These are phyloP conservation scores for Xerus inauris DNA, from an alignment of 2,113 vertebrate species.

Conservation along the genomic window DNA sequence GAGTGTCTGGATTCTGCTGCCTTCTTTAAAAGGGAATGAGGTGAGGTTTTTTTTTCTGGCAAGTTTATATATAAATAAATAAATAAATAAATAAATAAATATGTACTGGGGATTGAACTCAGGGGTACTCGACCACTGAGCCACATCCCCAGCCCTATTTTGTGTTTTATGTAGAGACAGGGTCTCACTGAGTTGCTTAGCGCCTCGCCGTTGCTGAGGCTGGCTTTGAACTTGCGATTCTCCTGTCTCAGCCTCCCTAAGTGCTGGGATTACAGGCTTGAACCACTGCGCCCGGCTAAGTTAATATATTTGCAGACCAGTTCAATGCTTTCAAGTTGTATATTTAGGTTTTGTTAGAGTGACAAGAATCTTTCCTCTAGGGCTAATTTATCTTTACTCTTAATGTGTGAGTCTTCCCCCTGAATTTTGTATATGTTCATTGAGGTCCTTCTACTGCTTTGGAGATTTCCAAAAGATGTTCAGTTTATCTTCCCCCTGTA, in stretches of 20 bases:
- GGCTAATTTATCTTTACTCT: neutral
- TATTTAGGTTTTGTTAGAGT: neutral
- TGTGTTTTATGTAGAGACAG: too few species aligned
- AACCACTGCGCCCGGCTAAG: too few species aligned
- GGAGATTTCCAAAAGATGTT: neutral
- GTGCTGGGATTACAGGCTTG: too few species aligned
- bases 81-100: too few species aligned
- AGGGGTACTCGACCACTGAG: too few species aligned
- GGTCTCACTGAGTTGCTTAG: too few species aligned
- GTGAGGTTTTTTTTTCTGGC: neutral
- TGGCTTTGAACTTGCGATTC: too few species aligned
- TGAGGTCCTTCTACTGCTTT: neutral
- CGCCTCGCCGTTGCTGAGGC: too few species aligned
- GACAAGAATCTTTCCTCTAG: neutral
- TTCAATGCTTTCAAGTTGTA: neutral
- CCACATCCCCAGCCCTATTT: too few species aligned
- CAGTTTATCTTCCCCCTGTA: neutral
- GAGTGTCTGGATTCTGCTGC: neutral
- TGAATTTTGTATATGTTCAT: neutral
- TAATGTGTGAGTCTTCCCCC: neutral
- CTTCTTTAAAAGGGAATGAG: neutral
- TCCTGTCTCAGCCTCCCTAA: too few species aligned
- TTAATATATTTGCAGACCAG: neutral
- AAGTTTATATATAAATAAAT: too few species aligned
- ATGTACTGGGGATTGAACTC: too few species aligned